Evolutionary conservation across 2,888 invertebrate species (phyloP), one percentile per base, ranked within the genome.

Genomic region (Drosophila quinaria): DNA sequence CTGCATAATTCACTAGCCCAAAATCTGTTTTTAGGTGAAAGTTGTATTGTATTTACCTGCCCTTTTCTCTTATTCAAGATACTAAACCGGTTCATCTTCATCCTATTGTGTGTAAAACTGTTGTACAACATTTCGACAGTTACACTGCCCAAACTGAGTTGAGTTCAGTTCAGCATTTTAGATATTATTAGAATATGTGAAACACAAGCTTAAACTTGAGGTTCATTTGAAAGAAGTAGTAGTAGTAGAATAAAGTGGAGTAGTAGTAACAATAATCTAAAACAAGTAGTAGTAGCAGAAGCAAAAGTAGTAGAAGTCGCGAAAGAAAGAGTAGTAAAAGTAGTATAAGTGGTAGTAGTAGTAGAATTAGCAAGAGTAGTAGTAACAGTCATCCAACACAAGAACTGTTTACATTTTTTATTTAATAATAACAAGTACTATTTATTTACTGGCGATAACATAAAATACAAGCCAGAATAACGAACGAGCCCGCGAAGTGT

Each of bases 1-100:
- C 74, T 78, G 70, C 60, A 59, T 68, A 59, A 74, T 64, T 42
- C 44, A 54, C 33, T 10, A 37, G 8, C 39, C 47, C 39, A 41
- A 41, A 39, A 62, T 50, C 67, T n/a, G 35, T 56, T 79, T 79
- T 81, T 71, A 46, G 75, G 81, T 81, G 86, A 83, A 87, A 87
- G 86, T 85, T 81, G 64, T 39, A 35, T 41, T 15, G 33, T 54
- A 50, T 51, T 54, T 47, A 70, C 49, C 58, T 70, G 79, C 80
- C 77, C 70, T 70, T 65, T 64, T 49, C 52, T 41, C 56, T 56
- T 39, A 62, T 62, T 66, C 47, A 58, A 64, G 63, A 55, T 22
- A 54, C 31, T 51, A 76, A 76, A 76, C 76, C 79, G 70, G 76
- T 77, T 61, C 59, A 66, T 52, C 60, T 62, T 51, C 42, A 60